phyloP scores from a whole-genome alignment of 2,888 invertebrate species.

The Cosmia trapezina region DNA sequence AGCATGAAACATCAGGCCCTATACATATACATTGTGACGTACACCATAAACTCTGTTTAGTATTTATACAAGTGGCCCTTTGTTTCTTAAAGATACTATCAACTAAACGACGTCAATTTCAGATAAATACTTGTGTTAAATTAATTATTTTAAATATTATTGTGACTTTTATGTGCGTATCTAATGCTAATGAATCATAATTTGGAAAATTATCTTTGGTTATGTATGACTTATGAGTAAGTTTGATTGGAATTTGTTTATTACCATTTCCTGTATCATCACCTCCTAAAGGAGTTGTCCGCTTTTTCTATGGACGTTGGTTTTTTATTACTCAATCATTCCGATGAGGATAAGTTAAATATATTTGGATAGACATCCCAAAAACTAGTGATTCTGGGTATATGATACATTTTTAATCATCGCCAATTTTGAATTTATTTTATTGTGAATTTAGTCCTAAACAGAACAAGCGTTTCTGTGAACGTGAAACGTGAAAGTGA shows the following conservation, averaged over 20 bases:
- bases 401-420: no score
- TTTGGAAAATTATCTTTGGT: neutral
- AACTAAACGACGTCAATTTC: neutral
- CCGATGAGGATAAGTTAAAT: no score
- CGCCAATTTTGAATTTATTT: no score
- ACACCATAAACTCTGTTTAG: neutral
- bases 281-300: no score
- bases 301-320: no score
- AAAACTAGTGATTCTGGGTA: no score
- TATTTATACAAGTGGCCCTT: slow-evolving; percentile 25
- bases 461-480: no score
- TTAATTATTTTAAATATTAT: neutral
- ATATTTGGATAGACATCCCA: no score
- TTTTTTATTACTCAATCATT: no score
- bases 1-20: neutral
- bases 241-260: neutral
- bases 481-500: no score
- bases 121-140: neutral
- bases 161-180: neutral
- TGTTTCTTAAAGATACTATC: neutral
- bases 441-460: no score
- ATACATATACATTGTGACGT: neutral
- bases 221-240: slow-evolving; percentile 5
- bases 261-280: neutral
- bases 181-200: slow-evolving; percentile 2